Evolutionary conservation across 2,888 invertebrate species (phyloP).

Genomic region (Netelia melanura): DNA sequence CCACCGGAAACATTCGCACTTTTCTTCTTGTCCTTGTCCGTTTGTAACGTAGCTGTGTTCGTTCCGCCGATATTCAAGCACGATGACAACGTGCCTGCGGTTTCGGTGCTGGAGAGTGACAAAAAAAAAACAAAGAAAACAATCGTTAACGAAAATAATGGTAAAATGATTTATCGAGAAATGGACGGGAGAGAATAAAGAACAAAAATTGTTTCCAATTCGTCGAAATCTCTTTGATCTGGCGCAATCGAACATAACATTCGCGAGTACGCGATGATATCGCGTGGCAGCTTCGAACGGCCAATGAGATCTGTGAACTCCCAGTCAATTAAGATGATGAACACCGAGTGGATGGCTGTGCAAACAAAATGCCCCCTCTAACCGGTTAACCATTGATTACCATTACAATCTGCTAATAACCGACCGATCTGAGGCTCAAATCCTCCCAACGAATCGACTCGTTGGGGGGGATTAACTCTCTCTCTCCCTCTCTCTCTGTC

Average conservation of each 20-base stretch:
- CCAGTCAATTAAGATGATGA: conserved; percentile 82
- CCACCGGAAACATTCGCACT: conserved; percentile 71
- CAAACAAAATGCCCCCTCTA: conserved; percentile 79
- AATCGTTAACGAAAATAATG: neutral
- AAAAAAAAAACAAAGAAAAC: conserved; percentile 12
- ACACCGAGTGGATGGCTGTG: conserved; percentile 75
- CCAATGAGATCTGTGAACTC: conserved; percentile 73
- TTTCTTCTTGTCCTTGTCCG: conserved; percentile 80
- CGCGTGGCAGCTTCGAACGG: conserved; percentile 46
- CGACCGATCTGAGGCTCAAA: conserved; percentile 55
- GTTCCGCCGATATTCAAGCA: conserved; percentile 70
- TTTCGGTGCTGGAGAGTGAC: conserved; percentile 76
- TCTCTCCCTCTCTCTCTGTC: conserved; percentile 28
- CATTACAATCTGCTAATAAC: conserved; percentile 82
- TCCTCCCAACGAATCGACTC: conserved; percentile 21
- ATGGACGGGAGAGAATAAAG: neutral
- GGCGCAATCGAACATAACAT: conserved; percentile 40
- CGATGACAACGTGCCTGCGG: conserved; percentile 65
- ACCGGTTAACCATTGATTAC: conserved; percentile 81
- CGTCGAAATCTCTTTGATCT: conserved; percentile 26
- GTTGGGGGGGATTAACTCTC: conserved; percentile 24
- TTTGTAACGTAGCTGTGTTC: conserved; percentile 71
- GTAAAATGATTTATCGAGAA: neutral
- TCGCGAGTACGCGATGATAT: conserved; percentile 30
- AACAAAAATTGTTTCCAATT: conserved; percentile 3